phyloP scores from a whole-genome alignment of 2,113 vertebrate species.

The Sphaerodactylus townsendi region DNA sequence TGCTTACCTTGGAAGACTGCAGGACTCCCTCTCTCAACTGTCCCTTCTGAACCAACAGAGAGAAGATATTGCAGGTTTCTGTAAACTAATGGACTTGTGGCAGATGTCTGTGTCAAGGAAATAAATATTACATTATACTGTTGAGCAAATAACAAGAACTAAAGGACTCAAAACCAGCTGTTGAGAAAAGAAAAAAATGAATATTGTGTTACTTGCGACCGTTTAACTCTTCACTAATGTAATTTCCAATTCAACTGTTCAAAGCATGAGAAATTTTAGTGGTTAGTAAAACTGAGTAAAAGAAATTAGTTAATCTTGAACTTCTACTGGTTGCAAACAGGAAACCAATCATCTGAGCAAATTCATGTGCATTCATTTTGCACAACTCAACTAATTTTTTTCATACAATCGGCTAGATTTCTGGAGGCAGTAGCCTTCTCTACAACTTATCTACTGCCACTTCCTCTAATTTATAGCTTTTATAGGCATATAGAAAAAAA shows the following conservation, averaged over 20 bases:
- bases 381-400: too few relatives aligned
- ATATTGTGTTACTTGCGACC: background rate
- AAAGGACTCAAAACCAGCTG: conserved; percentile 30
- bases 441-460: too few relatives aligned
- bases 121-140: conserved; percentile 27
- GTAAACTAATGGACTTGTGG: background rate
- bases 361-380: too few relatives aligned
- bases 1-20: background rate
- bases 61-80: background rate
- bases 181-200: background rate
- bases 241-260: background rate
- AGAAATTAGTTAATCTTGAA: too few relatives aligned
- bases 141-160: conserved; percentile 24
- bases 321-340: too few relatives aligned
- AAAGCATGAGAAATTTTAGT: fast-evolving
- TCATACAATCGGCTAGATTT: too few relatives aligned
- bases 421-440: too few relatives aligned
- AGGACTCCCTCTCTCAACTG: background rate
- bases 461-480: too few relatives aligned
- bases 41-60: background rate
- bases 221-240: conserved; percentile 25
- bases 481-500: too few relatives aligned
- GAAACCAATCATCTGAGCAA: too few relatives aligned
- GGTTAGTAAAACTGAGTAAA: background rate
- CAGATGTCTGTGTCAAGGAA: conserved; percentile 17